These are phyloP conservation scores for Drosophila rellima DNA, from an alignment of 2,888 invertebrate genomes.

Conservation along the genomic window DNA sequence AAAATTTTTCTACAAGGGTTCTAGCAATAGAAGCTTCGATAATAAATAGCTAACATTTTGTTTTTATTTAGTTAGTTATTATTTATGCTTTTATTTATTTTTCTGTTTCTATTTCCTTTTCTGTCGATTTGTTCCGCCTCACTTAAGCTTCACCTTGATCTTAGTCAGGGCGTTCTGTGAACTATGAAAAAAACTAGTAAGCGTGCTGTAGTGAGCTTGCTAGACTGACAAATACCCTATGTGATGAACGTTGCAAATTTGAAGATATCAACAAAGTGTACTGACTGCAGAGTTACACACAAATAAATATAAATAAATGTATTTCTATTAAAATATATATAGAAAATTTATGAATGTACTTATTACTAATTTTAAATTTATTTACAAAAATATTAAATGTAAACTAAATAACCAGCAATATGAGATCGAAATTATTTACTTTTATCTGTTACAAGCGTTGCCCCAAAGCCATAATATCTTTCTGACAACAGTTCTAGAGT, in stretches of 20 bases:
- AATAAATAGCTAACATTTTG: background rate
- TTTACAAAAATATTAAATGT: background rate
- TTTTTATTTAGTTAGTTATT: conserved; percentile 6
- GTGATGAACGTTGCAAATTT: background rate
- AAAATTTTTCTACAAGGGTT: background rate
- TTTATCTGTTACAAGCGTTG: background rate
- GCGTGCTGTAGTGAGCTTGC: background rate
- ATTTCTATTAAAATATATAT: too few species aligned
- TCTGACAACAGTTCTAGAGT: background rate
- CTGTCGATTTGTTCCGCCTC: conserved; percentile 57
- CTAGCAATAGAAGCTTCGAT: conserved; percentile 3
- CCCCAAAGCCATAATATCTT: background rate
- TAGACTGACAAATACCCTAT: background rate
- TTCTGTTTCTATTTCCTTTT: conserved; percentile 3
- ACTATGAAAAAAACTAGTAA: conserved; percentile 15
- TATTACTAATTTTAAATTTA: too few species aligned
- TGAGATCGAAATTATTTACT: background rate
- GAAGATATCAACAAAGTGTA: background rate
- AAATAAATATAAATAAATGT: background rate
- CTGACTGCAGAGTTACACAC: background rate
- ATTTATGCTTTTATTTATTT: conserved; percentile 20
- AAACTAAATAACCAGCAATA: background rate
- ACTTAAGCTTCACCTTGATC: conserved; percentile 68
- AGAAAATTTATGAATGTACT: too few species aligned
- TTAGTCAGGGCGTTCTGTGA: conserved; percentile 39